A percentile compares a stretch with the other conserved stretches of the same genome.
These are phyloP conservation scores for Macrobrachium rosenbergii DNA, from an alignment of 1,140 invertebrate genomes.

Conservation along the genomic window DNA sequence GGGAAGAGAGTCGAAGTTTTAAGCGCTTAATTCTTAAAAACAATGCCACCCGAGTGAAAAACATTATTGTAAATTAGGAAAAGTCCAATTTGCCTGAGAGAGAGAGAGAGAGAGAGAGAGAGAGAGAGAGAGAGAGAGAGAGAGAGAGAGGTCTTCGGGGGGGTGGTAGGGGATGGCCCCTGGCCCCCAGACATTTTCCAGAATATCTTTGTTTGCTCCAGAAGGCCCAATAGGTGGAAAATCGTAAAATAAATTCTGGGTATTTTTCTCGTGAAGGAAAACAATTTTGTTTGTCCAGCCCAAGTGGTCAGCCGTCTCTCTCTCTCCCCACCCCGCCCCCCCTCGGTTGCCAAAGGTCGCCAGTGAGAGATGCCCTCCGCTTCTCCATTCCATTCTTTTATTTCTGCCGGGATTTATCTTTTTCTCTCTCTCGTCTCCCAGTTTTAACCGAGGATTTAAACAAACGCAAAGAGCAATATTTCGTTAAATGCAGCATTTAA, in stretches of 20 bases:
- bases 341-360: slow-evolving; percentile 53
- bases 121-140: no score
- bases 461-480: no score
- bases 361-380: slow-evolving; percentile 6
- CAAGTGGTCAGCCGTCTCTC: slow-evolving; percentile 50
- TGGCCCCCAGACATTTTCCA: slow-evolving; percentile 8
- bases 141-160: no score
- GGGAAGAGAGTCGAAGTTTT: slow-evolving; percentile 36
- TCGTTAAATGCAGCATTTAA: not conserved
- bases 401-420: slow-evolving; percentile 2
- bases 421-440: slow-evolving; percentile 6
- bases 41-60: slow-evolving; percentile 27
- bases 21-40: slow-evolving; percentile 51
- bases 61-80: slow-evolving; percentile 29
- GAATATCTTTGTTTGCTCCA: slow-evolving; percentile 59
- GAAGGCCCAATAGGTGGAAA: slow-evolving; percentile 61
- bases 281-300: slow-evolving; percentile 64
- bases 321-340: no score
- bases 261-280: slow-evolving; percentile 63
- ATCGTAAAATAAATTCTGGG: slow-evolving; percentile 63
- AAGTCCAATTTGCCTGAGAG: slow-evolving; percentile 55
- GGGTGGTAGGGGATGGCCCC: no score
- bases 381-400: slow-evolving; percentile 1
- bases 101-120: slow-evolving; percentile 34
- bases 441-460: no score